Evolutionary conservation across 2,797 vertebrate genomes (phyloP).

Genomic region (Nannoperca australis): DNA sequence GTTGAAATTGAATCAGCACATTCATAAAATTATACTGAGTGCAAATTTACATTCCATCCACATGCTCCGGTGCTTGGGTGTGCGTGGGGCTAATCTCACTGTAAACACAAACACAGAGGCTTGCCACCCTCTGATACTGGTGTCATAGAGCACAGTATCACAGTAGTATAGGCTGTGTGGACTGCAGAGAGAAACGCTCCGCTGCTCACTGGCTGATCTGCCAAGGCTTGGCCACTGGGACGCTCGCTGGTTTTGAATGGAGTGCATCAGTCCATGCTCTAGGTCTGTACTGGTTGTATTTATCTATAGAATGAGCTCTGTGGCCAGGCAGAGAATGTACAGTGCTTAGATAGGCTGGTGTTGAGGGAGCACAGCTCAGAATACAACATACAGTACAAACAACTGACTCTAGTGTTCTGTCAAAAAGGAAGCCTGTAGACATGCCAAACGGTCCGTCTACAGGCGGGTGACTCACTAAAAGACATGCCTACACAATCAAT

Average conservation of each 20-base stretch:
- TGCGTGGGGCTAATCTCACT: conserved; percentile 66
- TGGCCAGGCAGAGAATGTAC: conserved; percentile 7
- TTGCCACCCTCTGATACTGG: conserved; percentile 57
- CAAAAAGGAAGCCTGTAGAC: conserved; percentile 8
- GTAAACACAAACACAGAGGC: conserved; percentile 67
- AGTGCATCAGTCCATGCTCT: conserved; percentile 25
- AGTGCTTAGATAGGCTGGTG: conserved; percentile 9
- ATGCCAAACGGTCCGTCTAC: neutral
- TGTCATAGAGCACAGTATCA: conserved; percentile 61
- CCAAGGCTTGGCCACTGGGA: conserved; percentile 43
- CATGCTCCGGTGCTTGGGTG: conserved; percentile 41
- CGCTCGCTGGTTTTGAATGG: conserved; percentile 30
- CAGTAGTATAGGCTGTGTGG: conserved; percentile 32
- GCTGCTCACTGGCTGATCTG: conserved; percentile 51
- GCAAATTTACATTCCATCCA: conserved; percentile 68
- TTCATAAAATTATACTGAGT: conserved; percentile 63
- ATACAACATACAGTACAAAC: neutral
- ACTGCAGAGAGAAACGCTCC: conserved; percentile 46
- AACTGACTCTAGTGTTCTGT: conserved; percentile 7
- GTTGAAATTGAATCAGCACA: conserved; percentile 66
- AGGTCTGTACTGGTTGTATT: conserved; percentile 19
- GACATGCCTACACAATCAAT: neutral
- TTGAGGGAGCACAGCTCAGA: neutral
- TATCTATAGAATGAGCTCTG: conserved; percentile 34
- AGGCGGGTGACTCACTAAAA: conserved; percentile 22